Evolutionary conservation across 2,113 vertebrate genomes (phyloP), one percentile per base, ranked within the genome.

Genomic region (Brachirus orientalis): DNA sequence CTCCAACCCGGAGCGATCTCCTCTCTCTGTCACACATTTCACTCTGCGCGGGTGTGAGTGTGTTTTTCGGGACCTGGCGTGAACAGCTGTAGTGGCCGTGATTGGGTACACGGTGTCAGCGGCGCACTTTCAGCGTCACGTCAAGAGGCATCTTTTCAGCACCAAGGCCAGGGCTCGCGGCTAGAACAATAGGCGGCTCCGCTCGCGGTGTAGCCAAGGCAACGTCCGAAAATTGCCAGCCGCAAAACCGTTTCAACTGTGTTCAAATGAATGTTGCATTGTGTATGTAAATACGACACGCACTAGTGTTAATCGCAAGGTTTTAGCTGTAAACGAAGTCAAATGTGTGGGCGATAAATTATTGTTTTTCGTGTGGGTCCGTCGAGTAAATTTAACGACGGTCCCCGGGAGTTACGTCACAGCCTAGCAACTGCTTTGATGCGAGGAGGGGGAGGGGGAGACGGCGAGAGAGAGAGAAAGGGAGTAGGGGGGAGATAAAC

Each of bases 91-190:
- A 80, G 82, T 83, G 80, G 85, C 88, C 85, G 88, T 90, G 89
- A 90, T 77, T 41, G 70, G 72, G 82, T 87, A 85, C 82, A n/a
- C 72, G 79, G 20, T 50, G 35, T 11, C 82, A 65, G 72, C 38
- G 40, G 69, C 85, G 82, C 76, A 80, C 84, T 47, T 13, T 65
- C 58, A 63, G 74, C 65, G 79, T 54, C 69, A 80, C 41, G 70
- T 86, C 79, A 76, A 63, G 63, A 59, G 72, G 70, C 82, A 61
- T 72, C 53, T 75, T 89, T 92, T 93, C 92, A 93, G 92, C 91
- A 92, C 92, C 92, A 93, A 88, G 92, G 92, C 87, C 89, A 93
- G 91, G 73, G 92, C 91, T 92, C 85, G 73, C 81, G 82, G 88
- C 86, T 35, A 89, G 91, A 93, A 93, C 92, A 92, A 92, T 90